Conservation (phyloP, 1,140 invertebrate genomes). For the Drosophila albomicans region DNA sequence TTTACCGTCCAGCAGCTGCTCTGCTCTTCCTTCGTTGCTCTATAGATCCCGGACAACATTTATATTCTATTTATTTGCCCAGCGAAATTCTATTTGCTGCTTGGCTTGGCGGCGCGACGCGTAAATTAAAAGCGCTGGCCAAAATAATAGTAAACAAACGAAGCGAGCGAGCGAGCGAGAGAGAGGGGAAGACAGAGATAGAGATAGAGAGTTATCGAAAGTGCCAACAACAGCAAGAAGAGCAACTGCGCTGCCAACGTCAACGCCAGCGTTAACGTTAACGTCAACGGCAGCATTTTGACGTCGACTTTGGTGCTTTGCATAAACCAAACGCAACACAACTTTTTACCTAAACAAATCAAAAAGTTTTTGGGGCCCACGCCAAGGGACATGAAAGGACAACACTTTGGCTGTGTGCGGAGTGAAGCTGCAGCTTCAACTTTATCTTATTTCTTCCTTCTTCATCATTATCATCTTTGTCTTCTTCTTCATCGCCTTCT, state of each 20-base stretch:
- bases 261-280: not conserved
- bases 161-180: conserved; percentile 5
- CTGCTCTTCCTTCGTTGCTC: not conserved
- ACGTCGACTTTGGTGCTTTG: conserved; percentile 45
- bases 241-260: conserved; percentile 13
- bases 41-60: conserved; percentile 43
- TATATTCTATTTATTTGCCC: conserved; percentile 66
- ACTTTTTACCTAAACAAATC: conserved; percentile 66
- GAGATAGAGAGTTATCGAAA: conserved; percentile 6
- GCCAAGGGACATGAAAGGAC: conserved; percentile 51
- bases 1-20: conserved; percentile 37
- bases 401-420: conserved; percentile 26
- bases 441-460: conserved; percentile 20
- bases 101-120: conserved; percentile 60
- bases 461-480: not conserved
- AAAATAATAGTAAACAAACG: conserved; percentile 68
- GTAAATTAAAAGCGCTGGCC: conserved; percentile 68
- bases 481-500: not conserved
- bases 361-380: conserved; percentile 52
- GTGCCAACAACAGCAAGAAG: conserved; percentile 20
- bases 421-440: conserved; percentile 17
- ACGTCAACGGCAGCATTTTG: not conserved
- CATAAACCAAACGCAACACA: conserved; percentile 65
- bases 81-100: conserved; percentile 75
- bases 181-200: conserved; percentile 1